Percentiles rank a stretch among this genome's conserved stretches.
phyloP scores from a whole-genome alignment of 2,797 vertebrate genomes.

The Glossophaga mutica region DNA sequence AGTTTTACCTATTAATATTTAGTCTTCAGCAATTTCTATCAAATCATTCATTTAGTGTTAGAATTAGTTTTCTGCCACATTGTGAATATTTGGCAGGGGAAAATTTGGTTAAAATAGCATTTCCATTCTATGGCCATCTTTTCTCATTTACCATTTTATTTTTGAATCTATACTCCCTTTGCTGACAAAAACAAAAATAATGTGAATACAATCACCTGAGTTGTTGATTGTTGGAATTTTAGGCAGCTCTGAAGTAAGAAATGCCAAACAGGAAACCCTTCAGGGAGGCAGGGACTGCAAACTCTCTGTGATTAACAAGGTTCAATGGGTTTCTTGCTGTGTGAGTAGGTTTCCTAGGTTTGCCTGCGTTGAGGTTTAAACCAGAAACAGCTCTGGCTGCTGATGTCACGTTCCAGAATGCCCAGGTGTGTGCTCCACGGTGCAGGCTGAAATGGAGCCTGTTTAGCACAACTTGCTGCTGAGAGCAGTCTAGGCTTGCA shows the following conservation, averaged over 20 bases:
- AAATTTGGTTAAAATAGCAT: background rate
- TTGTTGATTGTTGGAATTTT: background rate
- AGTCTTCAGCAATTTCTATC: background rate
- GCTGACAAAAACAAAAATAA: constrained; percentile 13
- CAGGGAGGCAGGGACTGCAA: background rate
- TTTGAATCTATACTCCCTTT: background rate
- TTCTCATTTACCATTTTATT: background rate
- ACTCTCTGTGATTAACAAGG: background rate
- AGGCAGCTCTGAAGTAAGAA: background rate
- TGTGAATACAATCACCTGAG: background rate
- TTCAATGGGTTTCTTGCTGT: background rate
- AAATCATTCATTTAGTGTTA: background rate
- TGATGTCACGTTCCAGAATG: background rate
- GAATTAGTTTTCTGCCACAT: background rate
- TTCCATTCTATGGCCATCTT: background rate
- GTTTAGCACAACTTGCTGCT: constrained; percentile 8
- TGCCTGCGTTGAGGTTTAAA: background rate
- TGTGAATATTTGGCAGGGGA: background rate
- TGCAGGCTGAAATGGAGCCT: background rate
- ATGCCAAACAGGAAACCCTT: constrained; percentile 20
- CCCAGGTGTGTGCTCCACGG: constrained; percentile 20
- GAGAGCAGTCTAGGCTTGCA: constrained; percentile 41
- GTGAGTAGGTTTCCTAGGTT: constrained; percentile 23
- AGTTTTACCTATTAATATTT: background rate
- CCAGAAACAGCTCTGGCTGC: background rate